These are phyloP conservation scores for Chymomyza costata DNA, from an alignment of 1,140 invertebrate genomes.

Conservation along the genomic window DNA sequence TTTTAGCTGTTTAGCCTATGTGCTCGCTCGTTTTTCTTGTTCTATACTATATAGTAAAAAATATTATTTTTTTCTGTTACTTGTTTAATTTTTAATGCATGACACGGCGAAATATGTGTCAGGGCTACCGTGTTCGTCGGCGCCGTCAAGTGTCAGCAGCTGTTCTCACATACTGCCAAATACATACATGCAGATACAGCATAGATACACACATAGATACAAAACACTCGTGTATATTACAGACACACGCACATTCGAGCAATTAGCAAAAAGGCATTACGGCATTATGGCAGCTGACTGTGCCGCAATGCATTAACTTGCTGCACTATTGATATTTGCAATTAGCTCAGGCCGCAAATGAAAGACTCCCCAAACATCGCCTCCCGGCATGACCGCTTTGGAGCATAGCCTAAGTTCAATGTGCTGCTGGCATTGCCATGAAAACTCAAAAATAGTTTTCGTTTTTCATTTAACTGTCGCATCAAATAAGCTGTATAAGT, in stretches of 20 bases:
- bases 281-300: background rate
- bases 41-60: background rate
- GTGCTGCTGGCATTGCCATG: background rate
- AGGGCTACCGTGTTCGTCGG: conserved; percentile 34
- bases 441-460: background rate
- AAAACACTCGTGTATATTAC: too few relatives aligned
- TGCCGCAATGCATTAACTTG: conserved; percentile 3
- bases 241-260: too few relatives aligned
- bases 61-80: conserved; percentile 13
- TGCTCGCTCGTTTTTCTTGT: background rate
- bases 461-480: too few relatives aligned
- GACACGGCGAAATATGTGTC: conserved; percentile 53
- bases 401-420: background rate
- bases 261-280: too few relatives aligned
- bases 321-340: conserved; percentile 28
- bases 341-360: conserved; percentile 12
- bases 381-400: conserved; percentile 26
- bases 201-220: too few relatives aligned
- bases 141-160: conserved; percentile 20
- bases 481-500: background rate
- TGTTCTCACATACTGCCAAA: too few relatives aligned
- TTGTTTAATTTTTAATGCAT: conserved; percentile 35
- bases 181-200: too few relatives aligned
- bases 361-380: too few relatives aligned
- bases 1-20: conserved; percentile 5